These are phyloP conservation scores for Trichosurus vulpecula DNA, from an alignment of 2,797 vertebrate genomes.

Conservation along the genomic window DNA sequence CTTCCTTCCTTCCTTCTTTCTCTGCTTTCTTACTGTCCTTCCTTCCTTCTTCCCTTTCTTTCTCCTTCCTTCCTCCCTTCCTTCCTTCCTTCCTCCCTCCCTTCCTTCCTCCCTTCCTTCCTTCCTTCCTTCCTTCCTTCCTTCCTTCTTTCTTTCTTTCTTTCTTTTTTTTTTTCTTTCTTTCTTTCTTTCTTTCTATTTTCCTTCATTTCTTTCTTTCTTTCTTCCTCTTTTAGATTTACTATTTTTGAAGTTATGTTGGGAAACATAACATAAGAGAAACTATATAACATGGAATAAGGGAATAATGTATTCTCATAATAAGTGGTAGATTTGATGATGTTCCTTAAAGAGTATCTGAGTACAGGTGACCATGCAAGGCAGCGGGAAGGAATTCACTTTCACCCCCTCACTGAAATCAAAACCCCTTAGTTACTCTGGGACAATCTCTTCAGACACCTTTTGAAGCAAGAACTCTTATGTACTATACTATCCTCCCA, in stretches of 20 bases:
- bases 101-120: not conserved
- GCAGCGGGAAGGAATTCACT: not conserved
- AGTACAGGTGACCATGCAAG: not conserved
- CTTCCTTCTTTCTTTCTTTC: not conserved
- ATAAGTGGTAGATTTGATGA: not conserved
- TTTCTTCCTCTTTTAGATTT: not conserved
- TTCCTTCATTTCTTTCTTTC: no score
- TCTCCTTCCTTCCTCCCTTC: not conserved
- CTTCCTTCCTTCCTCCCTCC: not conserved
- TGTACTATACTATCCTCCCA: not conserved
- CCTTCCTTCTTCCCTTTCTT: not conserved
- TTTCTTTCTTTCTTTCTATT: fast-evolving
- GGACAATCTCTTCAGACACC: not conserved
- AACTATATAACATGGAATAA: not conserved
- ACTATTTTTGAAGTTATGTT: conserved; percentile 3
- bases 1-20: not conserved
- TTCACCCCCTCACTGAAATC: not conserved
- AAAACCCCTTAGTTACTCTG: not conserved
- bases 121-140: not conserved
- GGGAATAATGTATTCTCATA: not conserved
- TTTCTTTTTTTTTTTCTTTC: fast-evolving
- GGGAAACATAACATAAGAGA: conserved; percentile 11
- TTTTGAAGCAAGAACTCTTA: not conserved
- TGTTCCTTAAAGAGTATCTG: not conserved
- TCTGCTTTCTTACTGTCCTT: no score